A percentile compares a stretch with the other conserved stretches of the same genome.
phyloP scores from a whole-genome alignment of 2,888 invertebrate genomes.

The Rambutsinella grinnellia region DNA sequence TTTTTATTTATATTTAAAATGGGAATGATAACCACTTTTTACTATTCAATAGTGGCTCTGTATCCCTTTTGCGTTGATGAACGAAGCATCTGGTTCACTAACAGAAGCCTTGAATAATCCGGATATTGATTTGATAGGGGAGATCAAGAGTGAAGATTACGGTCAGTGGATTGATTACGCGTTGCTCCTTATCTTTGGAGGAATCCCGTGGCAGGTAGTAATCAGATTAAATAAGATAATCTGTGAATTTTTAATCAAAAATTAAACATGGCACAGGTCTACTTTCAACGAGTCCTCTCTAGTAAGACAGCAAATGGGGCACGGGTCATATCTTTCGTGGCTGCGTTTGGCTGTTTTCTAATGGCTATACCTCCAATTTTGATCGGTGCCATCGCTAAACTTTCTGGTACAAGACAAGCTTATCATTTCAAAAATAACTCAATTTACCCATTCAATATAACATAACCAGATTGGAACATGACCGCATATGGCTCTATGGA shows the following conservation, averaged over 20 bases:
- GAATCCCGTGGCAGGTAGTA: constrained; percentile 78
- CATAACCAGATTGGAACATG: constrained; percentile 70
- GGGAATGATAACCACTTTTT: background rate
- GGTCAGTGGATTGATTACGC: constrained; percentile 75
- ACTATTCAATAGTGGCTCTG: constrained; percentile 75
- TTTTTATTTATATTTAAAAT: too few relatives aligned
- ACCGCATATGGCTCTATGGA: constrained; percentile 68
- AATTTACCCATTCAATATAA: constrained; percentile 41
- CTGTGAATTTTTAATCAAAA: constrained; percentile 3
- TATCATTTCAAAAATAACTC: background rate
- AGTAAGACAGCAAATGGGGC: constrained; percentile 76
- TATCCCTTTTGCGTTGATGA: constrained; percentile 75
- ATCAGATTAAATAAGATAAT: background rate
- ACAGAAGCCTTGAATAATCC: constrained; percentile 66
- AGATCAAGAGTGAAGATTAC: constrained; percentile 70
- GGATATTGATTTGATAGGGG: constrained; percentile 73
- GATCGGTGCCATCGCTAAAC: constrained; percentile 77
- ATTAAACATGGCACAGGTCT: constrained; percentile 72
- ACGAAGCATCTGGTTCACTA: constrained; percentile 73
- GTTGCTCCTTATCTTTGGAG: constrained; percentile 76
- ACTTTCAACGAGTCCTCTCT: constrained; percentile 80
- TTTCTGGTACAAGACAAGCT: constrained; percentile 70
- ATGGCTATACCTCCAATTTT: constrained; percentile 77
- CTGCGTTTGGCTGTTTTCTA: constrained; percentile 76
- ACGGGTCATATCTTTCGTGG: constrained; percentile 76